phyloP scores from a whole-genome alignment of 2,113 vertebrate genomes.

The Colinus virginianus region DNA sequence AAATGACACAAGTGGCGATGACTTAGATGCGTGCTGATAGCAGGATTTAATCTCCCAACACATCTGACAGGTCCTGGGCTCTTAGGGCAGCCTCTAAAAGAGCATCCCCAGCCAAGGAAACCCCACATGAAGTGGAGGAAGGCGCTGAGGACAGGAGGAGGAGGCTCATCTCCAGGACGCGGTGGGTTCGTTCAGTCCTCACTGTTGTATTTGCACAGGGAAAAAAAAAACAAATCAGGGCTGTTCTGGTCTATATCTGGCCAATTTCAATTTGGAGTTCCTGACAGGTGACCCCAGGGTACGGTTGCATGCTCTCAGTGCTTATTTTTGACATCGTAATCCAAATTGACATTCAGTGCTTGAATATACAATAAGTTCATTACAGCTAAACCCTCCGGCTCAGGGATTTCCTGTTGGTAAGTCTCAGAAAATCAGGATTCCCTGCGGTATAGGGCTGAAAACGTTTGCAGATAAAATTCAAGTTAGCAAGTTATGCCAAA shows the following conservation, averaged over 20 bases:
- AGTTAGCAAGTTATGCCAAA: conserved; percentile 5
- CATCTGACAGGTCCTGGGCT: not conserved
- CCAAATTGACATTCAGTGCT: conserved; percentile 9
- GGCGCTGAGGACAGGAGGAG: not conserved
- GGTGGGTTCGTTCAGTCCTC: not conserved
- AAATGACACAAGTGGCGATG: not conserved
- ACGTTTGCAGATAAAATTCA: conserved; percentile 34
- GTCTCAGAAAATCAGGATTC: conserved; percentile 31
- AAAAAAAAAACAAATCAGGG: conserved; percentile 7
- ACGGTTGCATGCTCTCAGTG: not conserved
- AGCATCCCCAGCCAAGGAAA: not conserved
- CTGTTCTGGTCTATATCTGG: conserved; percentile 22
- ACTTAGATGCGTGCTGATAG: not conserved
- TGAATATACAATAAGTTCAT: conserved; percentile 62
- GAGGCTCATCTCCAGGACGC: not conserved
- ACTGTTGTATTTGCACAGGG: not conserved
- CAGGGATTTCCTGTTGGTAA: conserved; percentile 67
- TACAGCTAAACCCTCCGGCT: conserved; percentile 28
- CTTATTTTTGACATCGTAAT: conserved; percentile 57
- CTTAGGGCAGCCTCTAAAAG: not conserved
- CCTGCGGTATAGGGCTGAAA: not conserved
- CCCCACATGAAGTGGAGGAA: not conserved
- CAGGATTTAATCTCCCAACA: not conserved
- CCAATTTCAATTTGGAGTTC: conserved; percentile 39
- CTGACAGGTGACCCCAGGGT: conserved; percentile 56